Evolutionary conservation across 2,888 invertebrate genomes (phyloP), one percentile per base, ranked within the genome.

Genomic region (Anoncus sp.): DNA sequence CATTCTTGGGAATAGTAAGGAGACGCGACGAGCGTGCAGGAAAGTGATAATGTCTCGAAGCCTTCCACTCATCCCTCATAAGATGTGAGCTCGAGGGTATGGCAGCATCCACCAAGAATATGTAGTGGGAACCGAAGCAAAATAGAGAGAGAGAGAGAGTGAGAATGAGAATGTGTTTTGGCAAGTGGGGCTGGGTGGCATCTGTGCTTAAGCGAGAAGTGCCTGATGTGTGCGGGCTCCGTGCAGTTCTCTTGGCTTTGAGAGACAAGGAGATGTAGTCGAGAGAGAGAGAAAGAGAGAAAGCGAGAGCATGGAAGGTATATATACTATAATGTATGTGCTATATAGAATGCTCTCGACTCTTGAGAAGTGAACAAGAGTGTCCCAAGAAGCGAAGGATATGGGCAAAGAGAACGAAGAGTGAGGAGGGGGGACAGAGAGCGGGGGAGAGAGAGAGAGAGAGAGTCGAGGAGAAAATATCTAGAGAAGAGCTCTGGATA

Each of bases 111-210:
- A 49, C 38, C 20, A 27, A n/a, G 53, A 24, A 12, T 55, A 20
- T 67, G 49, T 47, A 38, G 53, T 66, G 47, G 40, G 40, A 72
- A 76, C 35, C 31, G 27, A 43, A 38, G 53, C 10, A 51, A 20
- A 31, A 47, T 16, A 43, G 55, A 38, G 38, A 14, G 49, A 22
- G 59, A 70, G 59, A 71, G 67, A 45, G 47, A 59, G 43, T 2
- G 45, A 60, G 18, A 24, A 63, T 38, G 47, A 49, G 82, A 81
- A 80, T 84, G 84, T 85, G 82, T 84, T 86, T 86, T 84, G 85
- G 86, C 87, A 85, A 87, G 87, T 86, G 86, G 83, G 71, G 45
- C 47, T 62, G 20, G 66, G 66, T 85, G 84, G 84, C 85, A 85
- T 85, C 84, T 86, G 86, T 82, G 84, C 82, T 83, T 71, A 77